Evolutionary conservation across 1,140 invertebrate genomes (phyloP).

Genomic region (Lucilia cuprina): DNA sequence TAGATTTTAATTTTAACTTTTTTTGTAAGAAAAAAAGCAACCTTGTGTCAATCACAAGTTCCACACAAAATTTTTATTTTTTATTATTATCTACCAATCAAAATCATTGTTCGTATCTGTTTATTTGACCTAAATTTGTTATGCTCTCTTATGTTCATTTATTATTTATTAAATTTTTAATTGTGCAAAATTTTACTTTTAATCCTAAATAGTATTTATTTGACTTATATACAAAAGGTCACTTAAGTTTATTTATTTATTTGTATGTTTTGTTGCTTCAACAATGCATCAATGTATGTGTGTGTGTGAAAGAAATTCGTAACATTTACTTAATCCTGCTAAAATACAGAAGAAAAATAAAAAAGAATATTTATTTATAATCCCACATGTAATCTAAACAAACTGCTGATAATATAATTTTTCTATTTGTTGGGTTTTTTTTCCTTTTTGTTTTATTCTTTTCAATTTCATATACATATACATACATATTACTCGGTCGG

Average conservation of each 20-base stretch:
- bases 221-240: neutral
- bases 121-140: too few relatives aligned
- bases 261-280: neutral
- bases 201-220: neutral
- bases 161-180: too few relatives aligned
- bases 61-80: too few relatives aligned
- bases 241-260: neutral
- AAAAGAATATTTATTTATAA: conserved; percentile 2
- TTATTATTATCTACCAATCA: too few relatives aligned
- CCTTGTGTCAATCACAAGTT: too few relatives aligned
- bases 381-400: conserved; percentile 1
- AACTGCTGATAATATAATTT: neutral
- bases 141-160: too few relatives aligned
- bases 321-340: neutral
- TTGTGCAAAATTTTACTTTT: neutral
- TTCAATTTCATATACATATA: neutral
- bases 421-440: neutral
- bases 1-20: too few relatives aligned
- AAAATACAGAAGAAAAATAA: neutral
- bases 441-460: neutral
- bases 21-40: too few relatives aligned
- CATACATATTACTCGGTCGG: neutral
- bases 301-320: neutral
- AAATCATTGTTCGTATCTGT: too few relatives aligned
- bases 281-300: neutral